A percentile compares a stretch with the other conserved stretches of the same genome.
Conservation (phyloP, 1,140 invertebrate genomes). For the Aradophagus sp. region DNA sequence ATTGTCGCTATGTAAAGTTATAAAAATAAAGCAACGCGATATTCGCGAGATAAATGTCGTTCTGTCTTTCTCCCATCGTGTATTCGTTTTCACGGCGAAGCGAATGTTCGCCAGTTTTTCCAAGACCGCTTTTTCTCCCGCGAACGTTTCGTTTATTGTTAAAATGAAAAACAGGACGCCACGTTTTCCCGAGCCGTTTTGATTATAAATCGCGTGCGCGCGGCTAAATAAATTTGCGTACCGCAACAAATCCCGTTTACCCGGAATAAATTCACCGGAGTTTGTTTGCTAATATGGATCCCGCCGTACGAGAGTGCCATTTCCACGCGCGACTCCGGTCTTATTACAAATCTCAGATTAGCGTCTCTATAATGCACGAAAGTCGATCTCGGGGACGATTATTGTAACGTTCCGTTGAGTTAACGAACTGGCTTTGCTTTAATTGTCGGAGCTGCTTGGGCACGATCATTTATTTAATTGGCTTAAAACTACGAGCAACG, state of each 20-base stretch:
- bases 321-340: conserved; percentile 16
- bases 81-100: no score
- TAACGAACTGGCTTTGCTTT: conserved; percentile 28
- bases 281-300: conserved; percentile 23
- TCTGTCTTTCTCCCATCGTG: no score
- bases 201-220: no score
- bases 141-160: no score
- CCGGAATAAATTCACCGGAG: neutral
- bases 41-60: no score
- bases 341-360: conserved; percentile 34
- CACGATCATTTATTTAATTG: conserved; percentile 36
- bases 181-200: no score
- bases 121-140: no score
- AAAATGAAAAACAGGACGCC: no score
- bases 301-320: conserved; percentile 14
- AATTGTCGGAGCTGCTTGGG: no score
- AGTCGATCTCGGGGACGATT: conserved; percentile 23
- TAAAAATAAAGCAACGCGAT: no score
- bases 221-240: neutral
- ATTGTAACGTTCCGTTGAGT: conserved; percentile 30
- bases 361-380: conserved; percentile 26
- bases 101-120: no score
- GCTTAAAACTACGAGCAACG: conserved; percentile 9
- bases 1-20: no score
- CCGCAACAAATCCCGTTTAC: conserved; percentile 8